Evolutionary conservation across 35 echinoderm and acorn worm species (phyloP).

Genomic region (Amphiura filiformis): DNA sequence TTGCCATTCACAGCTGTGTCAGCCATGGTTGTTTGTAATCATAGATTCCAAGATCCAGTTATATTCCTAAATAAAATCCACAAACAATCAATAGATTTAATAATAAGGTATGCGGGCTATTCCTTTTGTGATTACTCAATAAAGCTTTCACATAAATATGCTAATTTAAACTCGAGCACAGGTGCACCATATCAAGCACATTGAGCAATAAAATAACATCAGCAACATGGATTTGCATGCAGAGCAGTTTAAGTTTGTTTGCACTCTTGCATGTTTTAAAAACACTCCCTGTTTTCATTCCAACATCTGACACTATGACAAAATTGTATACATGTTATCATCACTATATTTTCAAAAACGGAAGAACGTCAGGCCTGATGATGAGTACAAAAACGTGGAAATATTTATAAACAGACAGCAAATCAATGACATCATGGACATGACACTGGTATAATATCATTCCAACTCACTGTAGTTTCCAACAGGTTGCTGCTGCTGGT

Average conservation of each 20-base stretch:
- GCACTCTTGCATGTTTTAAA: background rate
- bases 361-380: too few species aligned
- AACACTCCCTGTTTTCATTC: background rate
- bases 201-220: background rate
- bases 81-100: background rate
- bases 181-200: background rate
- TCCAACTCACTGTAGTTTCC: background rate
- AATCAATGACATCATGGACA: too few species aligned
- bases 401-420: too few species aligned
- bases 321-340: too few species aligned
- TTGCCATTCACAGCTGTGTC: slow-evolving; percentile 3
- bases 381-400: too few species aligned
- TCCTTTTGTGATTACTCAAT: slow-evolving; percentile 12
- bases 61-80: slow-evolving; percentile 10
- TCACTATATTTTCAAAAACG: too few species aligned
- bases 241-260: background rate
- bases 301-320: too few species aligned
- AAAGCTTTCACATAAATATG: background rate
- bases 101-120: background rate
- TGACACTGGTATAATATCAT: background rate
- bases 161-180: background rate
- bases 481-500: background rate
- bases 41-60: background rate
- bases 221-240: background rate
- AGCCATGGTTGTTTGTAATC: background rate